Percentiles rank a stretch among this genome's conserved stretches.
phyloP scores from a whole-genome alignment of 1,140 invertebrate genomes.

The Hyphantria cunea region DNA sequence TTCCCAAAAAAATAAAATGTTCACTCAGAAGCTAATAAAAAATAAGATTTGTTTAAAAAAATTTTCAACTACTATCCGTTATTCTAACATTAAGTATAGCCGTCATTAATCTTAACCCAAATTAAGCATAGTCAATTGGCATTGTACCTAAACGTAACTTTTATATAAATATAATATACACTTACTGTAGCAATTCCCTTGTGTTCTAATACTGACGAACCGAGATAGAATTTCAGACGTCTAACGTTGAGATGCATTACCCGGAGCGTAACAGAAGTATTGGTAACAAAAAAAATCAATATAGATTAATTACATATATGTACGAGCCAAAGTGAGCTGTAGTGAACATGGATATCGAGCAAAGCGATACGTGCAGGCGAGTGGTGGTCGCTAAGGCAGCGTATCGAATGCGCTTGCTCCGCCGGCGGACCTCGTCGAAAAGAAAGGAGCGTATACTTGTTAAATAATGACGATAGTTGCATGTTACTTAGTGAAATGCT shows the following conservation, averaged over 20 bases:
- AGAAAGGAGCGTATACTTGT: conserved; percentile 77
- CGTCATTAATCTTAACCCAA: not conserved
- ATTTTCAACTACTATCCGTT: not conserved
- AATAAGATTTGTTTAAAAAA: conserved; percentile 20
- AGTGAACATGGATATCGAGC: conserved; percentile 6
- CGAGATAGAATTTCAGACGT: conserved; percentile 25
- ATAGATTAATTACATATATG: conserved; percentile 1
- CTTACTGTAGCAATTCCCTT: not conserved
- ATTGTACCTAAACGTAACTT: not conserved
- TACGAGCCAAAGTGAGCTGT: conserved; percentile 21
- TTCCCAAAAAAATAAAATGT: not conserved
- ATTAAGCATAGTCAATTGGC: not conserved
- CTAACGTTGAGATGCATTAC: conserved; percentile 17
- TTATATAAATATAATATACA: conserved; percentile 8
- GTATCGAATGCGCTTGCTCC: conserved; percentile 62
- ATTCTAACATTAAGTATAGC: no score
- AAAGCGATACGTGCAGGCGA: conserved; percentile 42
- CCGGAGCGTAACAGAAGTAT: conserved; percentile 23
- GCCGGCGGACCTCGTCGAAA: conserved; percentile 63
- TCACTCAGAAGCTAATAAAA: not conserved
- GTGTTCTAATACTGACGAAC: conserved; percentile 6
- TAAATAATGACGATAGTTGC: conserved; percentile 79
- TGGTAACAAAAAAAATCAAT: conserved; percentile 28
- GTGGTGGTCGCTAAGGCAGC: conserved; percentile 61
- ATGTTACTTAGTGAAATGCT: conserved; percentile 75